Evolutionary conservation across 2,113 vertebrate species (phyloP).

Genomic region (Corydoras sp.): DNA sequence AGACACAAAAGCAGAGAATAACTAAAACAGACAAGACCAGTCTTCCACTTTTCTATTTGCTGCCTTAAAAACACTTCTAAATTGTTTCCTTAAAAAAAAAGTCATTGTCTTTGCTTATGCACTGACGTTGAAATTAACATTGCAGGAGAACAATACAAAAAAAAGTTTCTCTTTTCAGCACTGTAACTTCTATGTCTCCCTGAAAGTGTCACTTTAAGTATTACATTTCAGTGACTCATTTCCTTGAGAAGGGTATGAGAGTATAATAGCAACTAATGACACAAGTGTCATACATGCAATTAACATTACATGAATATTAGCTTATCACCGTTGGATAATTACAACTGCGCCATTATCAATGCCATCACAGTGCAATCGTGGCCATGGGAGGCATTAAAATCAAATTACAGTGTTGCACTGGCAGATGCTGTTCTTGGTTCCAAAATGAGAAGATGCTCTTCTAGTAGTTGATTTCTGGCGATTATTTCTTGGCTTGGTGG

Average conservation of each 20-base stretch:
- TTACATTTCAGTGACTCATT: too few relatives aligned
- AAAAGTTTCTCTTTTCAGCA: not conserved
- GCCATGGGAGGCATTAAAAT: constrained; percentile 73
- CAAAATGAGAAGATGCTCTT: constrained; percentile 54
- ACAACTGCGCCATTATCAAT: constrained; percentile 70
- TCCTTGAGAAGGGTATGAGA: constrained; percentile 43
- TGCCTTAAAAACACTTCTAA: constrained; percentile 64
- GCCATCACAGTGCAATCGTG: constrained; percentile 62
- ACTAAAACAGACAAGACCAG: constrained; percentile 88
- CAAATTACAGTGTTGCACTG: constrained; percentile 67
- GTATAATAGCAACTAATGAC: constrained; percentile 54
- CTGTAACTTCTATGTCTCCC: too few relatives aligned
- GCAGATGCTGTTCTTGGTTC: constrained; percentile 59
- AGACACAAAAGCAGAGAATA: constrained; percentile 83
- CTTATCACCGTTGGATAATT: constrained; percentile 63
- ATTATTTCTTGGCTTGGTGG: constrained; percentile 61
- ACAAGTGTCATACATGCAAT: constrained; percentile 65
- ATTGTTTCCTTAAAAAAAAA: constrained; percentile 57
- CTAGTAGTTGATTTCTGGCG: constrained; percentile 53
- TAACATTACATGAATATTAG: constrained; percentile 63
- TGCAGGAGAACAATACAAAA: not conserved
- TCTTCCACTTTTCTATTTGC: constrained; percentile 79
- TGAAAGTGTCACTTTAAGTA: too few relatives aligned
- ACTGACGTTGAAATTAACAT: constrained; percentile 59
- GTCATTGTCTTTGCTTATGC: constrained; percentile 66